A percentile compares a stretch with the other conserved stretches of the same genome.
Conservation (phyloP, 2,888 invertebrate species). For the Orchesellides sinensis region DNA sequence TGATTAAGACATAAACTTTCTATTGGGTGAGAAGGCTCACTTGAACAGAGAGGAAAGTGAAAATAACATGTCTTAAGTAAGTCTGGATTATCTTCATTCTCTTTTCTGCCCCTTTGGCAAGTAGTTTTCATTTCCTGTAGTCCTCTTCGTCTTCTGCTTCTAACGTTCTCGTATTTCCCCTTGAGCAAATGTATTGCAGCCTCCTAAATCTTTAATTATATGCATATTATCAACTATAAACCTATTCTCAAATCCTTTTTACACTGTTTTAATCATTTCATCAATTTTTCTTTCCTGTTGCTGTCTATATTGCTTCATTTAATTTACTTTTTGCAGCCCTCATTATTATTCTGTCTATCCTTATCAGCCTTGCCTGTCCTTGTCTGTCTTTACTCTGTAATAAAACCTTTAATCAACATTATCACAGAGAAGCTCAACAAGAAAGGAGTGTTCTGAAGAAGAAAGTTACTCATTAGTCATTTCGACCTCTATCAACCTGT, state of each 20-base stretch:
- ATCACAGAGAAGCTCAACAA: not conserved
- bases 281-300: not conserved
- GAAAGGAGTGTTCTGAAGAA: not conserved
- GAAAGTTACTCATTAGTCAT: constrained; percentile 2
- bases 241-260: not conserved
- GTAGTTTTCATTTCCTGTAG: constrained; percentile 26
- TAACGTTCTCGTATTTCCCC: not conserved
- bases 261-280: not conserved
- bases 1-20: constrained; percentile 47
- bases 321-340: not conserved
- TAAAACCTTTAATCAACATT: not conserved
- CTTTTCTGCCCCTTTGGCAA: not conserved
- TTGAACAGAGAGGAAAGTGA: not conserved
- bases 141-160: not conserved
- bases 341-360: no score
- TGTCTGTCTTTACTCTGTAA: not conserved
- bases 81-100: constrained; percentile 5
- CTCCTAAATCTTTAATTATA: not conserved
- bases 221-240: not conserved
- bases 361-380: no score
- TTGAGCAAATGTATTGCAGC: not conserved
- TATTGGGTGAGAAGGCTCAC: constrained; percentile 14
- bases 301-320: not conserved
- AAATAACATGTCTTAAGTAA: constrained; percentile 16
- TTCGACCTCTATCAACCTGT: not conserved